A percentile compares a stretch with the other conserved stretches of the same genome.
Conservation (phyloP, 2,797 vertebrate species). For the Coluber constrictor region DNA sequence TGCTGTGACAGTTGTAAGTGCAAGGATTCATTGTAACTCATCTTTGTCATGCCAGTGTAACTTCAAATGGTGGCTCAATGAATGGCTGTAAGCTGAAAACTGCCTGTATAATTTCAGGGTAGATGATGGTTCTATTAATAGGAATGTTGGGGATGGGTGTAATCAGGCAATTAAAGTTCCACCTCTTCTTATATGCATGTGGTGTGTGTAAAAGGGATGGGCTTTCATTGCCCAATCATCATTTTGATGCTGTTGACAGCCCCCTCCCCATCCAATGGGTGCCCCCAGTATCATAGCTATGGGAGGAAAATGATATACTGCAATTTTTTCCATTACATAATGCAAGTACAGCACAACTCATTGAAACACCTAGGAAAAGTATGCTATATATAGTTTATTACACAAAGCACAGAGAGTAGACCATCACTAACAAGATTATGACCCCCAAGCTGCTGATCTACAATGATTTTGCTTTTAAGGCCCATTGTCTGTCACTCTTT, state of each 20-base stretch:
- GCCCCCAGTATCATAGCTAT: not conserved
- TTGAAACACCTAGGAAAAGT: not conserved
- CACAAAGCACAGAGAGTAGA: not conserved
- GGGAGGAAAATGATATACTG: fast-evolving
- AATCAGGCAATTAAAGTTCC: not conserved
- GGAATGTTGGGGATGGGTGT: not conserved
- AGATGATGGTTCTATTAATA: not conserved
- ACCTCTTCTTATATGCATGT: not conserved
- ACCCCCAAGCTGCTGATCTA: not conserved
- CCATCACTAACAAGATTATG: not conserved
- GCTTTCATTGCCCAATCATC: not conserved
- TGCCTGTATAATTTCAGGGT: fast-evolving
- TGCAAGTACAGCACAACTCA: not conserved
- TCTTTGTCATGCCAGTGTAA: not conserved
- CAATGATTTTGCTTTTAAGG: not conserved
- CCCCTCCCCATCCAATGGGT: not conserved
- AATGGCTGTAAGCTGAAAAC: not conserved
- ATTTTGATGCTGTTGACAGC: not conserved
- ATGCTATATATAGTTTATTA: not conserved
- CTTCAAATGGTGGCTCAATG: not conserved
- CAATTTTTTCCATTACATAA: not conserved
- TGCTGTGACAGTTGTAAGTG: not conserved
- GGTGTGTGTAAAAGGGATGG: not conserved
- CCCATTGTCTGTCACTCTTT: constrained; percentile 23
- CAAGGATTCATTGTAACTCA: not conserved